Percentiles rank a stretch among this genome's conserved stretches.
Evolutionary conservation across 2,797 vertebrate genomes (phyloP).

Genomic region (Delichon dasypus): DNA sequence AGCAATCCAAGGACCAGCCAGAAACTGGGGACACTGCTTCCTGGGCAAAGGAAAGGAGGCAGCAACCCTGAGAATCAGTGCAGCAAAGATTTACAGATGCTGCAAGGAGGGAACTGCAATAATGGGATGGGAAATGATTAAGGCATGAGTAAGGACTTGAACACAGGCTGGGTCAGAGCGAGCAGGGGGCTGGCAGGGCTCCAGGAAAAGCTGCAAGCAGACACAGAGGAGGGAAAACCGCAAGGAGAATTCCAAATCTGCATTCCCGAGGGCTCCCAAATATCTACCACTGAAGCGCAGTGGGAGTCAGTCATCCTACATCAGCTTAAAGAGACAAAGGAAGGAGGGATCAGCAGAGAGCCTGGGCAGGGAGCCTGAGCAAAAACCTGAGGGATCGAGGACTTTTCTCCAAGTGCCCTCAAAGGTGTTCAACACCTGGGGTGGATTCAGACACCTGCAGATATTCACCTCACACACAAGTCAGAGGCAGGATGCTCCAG

Average conservation of each 20-base stretch:
- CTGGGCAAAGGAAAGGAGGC: background rate
- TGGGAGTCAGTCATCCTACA: background rate
- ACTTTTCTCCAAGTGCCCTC: background rate
- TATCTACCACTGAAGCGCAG: background rate
- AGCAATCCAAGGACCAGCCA: background rate
- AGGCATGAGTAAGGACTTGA: conserved; percentile 40
- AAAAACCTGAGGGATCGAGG: background rate
- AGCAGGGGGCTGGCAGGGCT: background rate
- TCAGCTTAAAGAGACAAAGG: background rate
- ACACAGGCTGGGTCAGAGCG: background rate
- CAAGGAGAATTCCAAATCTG: background rate
- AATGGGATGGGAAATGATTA: conserved; percentile 8
- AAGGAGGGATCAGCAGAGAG: background rate
- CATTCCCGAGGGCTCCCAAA: background rate
- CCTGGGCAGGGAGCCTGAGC: background rate
- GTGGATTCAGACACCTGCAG: background rate
- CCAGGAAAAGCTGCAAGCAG: conserved; percentile 1
- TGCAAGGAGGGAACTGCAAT: background rate
- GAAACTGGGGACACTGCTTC: background rate
- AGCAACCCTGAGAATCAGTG: background rate
- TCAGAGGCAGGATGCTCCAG: background rate
- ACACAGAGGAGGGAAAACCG: background rate
- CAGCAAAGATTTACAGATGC: background rate
- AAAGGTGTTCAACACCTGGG: background rate
- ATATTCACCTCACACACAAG: background rate